Evolutionary conservation across 2,888 invertebrate species (phyloP).

Genomic region (Coenonympha arcania): DNA sequence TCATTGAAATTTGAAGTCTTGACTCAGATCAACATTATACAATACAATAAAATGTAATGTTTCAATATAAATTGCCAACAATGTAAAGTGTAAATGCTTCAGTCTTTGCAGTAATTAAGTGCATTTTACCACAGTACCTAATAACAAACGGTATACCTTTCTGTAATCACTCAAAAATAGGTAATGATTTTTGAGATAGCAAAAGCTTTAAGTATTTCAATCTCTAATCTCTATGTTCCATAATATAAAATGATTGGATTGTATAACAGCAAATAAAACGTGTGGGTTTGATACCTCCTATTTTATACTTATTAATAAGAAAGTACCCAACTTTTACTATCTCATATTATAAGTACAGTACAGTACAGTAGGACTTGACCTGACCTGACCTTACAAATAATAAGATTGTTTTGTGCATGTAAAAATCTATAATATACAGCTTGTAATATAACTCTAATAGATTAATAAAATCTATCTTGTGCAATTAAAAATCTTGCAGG

Average conservation of each 20-base stretch:
- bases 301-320: not conserved
- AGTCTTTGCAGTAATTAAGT: conserved; percentile 44
- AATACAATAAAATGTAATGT: conserved; percentile 31
- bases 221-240: not conserved
- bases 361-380: not conserved
- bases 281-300: too few species aligned
- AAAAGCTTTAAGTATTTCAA: not conserved
- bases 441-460: not conserved
- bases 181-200: not conserved
- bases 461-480: not conserved
- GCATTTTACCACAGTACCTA: conserved; percentile 23
- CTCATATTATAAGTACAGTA: not conserved
- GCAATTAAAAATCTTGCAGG: conserved; percentile 1
- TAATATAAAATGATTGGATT: too few species aligned
- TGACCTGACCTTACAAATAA: conserved; percentile 6
- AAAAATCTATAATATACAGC: not conserved
- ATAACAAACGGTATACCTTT: not conserved
- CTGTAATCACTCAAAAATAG: not conserved
- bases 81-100: conserved; percentile 53
- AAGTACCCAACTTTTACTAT: not conserved
- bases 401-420: conserved; percentile 10
- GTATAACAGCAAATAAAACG: too few species aligned
- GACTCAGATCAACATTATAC: conserved; percentile 37
- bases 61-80: conserved; percentile 35
- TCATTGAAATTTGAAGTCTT: conserved; percentile 32